Percentiles rank a stretch among this genome's conserved stretches.
These are phyloP conservation scores for Acromyrmex charruanus DNA, from an alignment of 1,140 invertebrate species.

Conservation along the genomic window DNA sequence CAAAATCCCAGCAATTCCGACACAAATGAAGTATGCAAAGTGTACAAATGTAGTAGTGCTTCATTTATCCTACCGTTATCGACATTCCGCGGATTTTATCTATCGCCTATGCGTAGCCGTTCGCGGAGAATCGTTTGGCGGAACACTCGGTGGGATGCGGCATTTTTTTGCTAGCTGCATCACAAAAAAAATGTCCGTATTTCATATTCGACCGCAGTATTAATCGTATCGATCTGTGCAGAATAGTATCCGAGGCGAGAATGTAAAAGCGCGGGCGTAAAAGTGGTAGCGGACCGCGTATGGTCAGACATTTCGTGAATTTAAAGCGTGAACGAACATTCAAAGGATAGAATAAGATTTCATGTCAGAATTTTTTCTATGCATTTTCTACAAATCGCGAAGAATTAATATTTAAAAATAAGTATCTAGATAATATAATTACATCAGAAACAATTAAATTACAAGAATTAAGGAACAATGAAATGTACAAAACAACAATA, in stretches of 20 bases:
- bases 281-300: neutral
- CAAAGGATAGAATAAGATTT: neutral
- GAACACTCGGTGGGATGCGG: neutral
- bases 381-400: neutral
- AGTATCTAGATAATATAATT: neutral
- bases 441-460: too few relatives aligned
- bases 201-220: slow-evolving; percentile 14
- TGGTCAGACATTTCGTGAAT: neutral
- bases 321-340: neutral
- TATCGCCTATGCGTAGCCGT: neutral
- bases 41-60: slow-evolving; percentile 56
- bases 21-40: slow-evolving; percentile 59
- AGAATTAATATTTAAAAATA: neutral
- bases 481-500: too few relatives aligned
- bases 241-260: neutral
- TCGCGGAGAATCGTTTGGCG: neutral
- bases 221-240: neutral
- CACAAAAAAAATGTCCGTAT: neutral
- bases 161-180: slow-evolving; percentile 16
- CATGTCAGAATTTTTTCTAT: neutral
- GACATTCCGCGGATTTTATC: slow-evolving; percentile 57
- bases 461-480: too few relatives aligned
- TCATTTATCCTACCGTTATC: slow-evolving; percentile 54
- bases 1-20: slow-evolving; percentile 57
- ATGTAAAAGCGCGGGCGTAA: neutral